phyloP scores from a whole-genome alignment of 2,113 vertebrate genomes.

The Ceratotherium simum region DNA sequence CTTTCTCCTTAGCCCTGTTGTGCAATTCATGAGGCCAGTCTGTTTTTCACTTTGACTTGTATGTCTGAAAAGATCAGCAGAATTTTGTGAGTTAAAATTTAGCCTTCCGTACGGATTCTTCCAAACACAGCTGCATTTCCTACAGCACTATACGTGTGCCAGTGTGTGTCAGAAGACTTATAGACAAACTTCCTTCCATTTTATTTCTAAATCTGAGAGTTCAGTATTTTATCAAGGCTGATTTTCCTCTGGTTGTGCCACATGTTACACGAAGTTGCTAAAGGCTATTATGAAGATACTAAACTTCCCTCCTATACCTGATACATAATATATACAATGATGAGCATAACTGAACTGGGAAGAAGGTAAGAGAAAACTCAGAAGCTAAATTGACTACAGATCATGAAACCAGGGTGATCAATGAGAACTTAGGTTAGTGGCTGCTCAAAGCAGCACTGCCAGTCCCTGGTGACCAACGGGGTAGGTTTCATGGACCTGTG shows the following conservation, averaged over 20 bases:
- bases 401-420: fast-evolving
- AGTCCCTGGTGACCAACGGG: fast-evolving
- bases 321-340: neutral
- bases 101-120: constrained; percentile 8
- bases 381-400: neutral
- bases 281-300: neutral
- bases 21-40: constrained; percentile 41
- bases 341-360: neutral
- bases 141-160: too few relatives aligned
- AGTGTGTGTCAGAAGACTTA: too few relatives aligned
- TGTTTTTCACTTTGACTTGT: constrained; percentile 81
- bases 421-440: fast-evolving
- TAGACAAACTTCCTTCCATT: too few relatives aligned
- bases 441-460: fast-evolving
- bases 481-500: fast-evolving
- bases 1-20: constrained; percentile 49
- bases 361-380: neutral
- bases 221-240: too few relatives aligned
- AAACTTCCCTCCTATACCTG: fast-evolving
- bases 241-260: too few relatives aligned
- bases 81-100: constrained; percentile 63
- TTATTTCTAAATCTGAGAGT: too few relatives aligned
- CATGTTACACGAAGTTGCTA: too few relatives aligned
- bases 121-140: neutral
- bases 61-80: constrained; percentile 76